Conservation (phyloP, 2,797 vertebrate genomes). For the Mergus octosetaceus region DNA sequence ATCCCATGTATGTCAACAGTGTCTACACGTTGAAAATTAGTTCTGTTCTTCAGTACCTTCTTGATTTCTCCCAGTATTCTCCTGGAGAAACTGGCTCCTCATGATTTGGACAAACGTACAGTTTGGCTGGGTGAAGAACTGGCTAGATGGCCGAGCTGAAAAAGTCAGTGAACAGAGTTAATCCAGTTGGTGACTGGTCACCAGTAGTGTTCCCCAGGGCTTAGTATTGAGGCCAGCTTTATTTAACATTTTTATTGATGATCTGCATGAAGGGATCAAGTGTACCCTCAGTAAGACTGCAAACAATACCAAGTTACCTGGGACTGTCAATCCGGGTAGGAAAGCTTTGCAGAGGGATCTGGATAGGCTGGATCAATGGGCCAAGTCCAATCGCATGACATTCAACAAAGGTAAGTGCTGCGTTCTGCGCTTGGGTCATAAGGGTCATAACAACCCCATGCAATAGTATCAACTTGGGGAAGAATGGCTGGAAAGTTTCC, state of each 20-base stretch:
- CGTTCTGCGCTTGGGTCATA: neutral
- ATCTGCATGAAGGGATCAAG: neutral
- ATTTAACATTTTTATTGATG: neutral
- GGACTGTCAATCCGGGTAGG: neutral
- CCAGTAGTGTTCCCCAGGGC: neutral
- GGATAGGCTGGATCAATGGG: neutral
- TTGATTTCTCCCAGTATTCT: neutral
- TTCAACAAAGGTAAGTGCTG: neutral
- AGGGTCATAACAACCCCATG: neutral
- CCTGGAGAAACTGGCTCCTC: neutral
- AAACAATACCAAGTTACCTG: neutral
- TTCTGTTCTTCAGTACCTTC: neutral
- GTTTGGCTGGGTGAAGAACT: neutral
- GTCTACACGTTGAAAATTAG: rapidly evolving
- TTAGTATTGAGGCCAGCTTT: neutral
- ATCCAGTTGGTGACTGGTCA: neutral
- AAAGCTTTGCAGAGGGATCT: neutral
- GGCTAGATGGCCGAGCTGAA: neutral
- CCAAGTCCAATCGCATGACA: neutral
- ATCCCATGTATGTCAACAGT: rapidly evolving
- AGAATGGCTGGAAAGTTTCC: neutral
- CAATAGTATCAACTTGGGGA: neutral
- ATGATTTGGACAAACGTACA: neutral
- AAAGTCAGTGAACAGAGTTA: neutral
- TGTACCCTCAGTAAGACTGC: no score